Evolutionary conservation across 2,888 invertebrate genomes (phyloP).

Genomic region (Cataglyphis rosenhaueri): DNA sequence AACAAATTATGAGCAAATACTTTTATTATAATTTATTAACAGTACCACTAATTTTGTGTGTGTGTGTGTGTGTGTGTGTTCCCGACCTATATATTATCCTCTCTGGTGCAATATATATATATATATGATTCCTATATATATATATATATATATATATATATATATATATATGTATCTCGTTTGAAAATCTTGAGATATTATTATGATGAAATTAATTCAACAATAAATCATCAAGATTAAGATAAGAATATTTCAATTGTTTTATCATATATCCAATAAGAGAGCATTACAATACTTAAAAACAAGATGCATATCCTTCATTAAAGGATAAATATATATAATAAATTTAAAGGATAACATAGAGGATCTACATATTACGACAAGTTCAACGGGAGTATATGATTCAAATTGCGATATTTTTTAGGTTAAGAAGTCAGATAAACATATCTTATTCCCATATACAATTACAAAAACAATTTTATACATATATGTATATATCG

Average conservation of each 20-base stretch:
- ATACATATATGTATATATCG: constrained; percentile 10
- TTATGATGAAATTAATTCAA: constrained; percentile 64
- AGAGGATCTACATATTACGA: constrained; percentile 46
- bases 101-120: constrained; percentile 59
- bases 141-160: constrained; percentile 44
- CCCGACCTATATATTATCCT: constrained; percentile 62
- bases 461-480: constrained; percentile 55
- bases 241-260: constrained; percentile 68
- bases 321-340: constrained; percentile 30
- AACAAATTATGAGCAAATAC: constrained; percentile 73
- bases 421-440: constrained; percentile 62
- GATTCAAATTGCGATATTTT: constrained; percentile 64
- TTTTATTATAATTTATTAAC: constrained; percentile 65
- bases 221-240: constrained; percentile 65
- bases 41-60: constrained; percentile 65
- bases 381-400: constrained; percentile 62
- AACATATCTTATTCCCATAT: constrained; percentile 58
- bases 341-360: constrained; percentile 41
- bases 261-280: constrained; percentile 71
- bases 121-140: not conserved
- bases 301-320: constrained; percentile 56
- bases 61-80: constrained; percentile 70
- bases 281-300: constrained; percentile 71
- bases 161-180: constrained; percentile 54
- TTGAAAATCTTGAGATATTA: constrained; percentile 61